Conservation (phyloP, 2,113 vertebrate genomes). For the Hydropotes inermis region DNA sequence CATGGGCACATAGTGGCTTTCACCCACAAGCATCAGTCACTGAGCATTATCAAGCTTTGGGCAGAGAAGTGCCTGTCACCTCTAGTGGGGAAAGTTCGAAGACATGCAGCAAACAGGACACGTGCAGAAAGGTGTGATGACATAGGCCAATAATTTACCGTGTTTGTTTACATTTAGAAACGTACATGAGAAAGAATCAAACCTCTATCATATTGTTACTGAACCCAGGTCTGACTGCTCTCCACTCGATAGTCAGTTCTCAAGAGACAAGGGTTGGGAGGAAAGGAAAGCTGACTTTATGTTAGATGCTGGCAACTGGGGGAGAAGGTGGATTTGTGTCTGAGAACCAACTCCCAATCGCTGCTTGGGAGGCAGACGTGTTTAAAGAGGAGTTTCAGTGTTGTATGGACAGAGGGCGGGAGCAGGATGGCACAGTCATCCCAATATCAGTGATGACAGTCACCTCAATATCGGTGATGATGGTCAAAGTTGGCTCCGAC, state of each 20-base stretch:
- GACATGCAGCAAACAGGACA: background rate
- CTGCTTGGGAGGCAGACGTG: background rate
- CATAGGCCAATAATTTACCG: background rate
- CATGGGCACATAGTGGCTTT: background rate
- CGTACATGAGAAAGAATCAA: background rate
- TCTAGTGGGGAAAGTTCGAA: background rate
- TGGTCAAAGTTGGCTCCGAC: background rate
- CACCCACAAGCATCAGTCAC: too few species aligned
- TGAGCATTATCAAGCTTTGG: too few species aligned
- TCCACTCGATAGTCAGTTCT: background rate
- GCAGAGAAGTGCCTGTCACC: background rate
- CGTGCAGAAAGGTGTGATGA: background rate
- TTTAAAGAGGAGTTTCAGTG: background rate
- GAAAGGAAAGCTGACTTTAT: background rate
- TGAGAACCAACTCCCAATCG: background rate
- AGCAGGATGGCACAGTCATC: background rate
- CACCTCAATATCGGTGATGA: background rate
- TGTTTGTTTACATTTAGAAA: background rate
- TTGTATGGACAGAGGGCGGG: background rate
- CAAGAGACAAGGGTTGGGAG: background rate
- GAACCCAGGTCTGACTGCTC: background rate
- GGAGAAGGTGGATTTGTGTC: background rate
- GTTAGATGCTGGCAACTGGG: background rate
- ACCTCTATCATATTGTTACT: background rate
- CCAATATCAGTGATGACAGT: background rate